Evolutionary conservation across 2,888 invertebrate species (phyloP).

Genomic region (Callyntrura sp.): DNA sequence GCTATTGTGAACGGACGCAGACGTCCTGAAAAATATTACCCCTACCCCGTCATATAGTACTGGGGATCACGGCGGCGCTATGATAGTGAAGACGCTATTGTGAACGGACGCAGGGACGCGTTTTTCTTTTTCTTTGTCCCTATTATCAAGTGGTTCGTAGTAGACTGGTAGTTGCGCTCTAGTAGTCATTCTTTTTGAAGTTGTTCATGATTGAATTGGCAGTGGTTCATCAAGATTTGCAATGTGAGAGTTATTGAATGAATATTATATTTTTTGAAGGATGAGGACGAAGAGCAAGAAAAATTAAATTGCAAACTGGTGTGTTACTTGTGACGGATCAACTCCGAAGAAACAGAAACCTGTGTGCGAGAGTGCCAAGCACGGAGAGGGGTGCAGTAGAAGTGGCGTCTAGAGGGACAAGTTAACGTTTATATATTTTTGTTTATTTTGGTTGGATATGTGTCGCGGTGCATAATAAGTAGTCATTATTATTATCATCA

Average conservation of each 20-base stretch:
- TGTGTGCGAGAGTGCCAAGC: too few relatives aligned
- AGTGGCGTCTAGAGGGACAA: background rate
- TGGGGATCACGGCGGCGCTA: slow-evolving; percentile 14
- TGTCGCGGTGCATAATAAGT: slow-evolving; percentile 39
- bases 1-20: slow-evolving; percentile 23
- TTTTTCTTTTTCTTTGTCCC: slow-evolving; percentile 65
- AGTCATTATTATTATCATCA: background rate
- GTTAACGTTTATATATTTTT: background rate
- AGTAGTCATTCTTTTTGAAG: slow-evolving; percentile 45
- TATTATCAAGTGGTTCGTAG: slow-evolving; percentile 33
- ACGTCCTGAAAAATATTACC: slow-evolving; percentile 14
- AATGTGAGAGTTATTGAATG: slow-evolving; percentile 8
- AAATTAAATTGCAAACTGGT: slow-evolving; percentile 40
- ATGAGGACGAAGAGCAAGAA: background rate
- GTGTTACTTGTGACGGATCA: background rate
- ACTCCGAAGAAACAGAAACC: background rate
- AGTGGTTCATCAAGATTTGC: background rate
- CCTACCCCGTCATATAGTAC: too few relatives aligned
- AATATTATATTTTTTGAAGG: slow-evolving; percentile 18
- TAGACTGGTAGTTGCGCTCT: slow-evolving; percentile 42
- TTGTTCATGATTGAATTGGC: slow-evolving; percentile 19
- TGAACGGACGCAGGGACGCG: slow-evolving; percentile 34
- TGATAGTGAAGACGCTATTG: slow-evolving; percentile 1
- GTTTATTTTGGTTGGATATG: background rate
- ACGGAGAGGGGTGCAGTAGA: too few relatives aligned